Evolutionary conservation across 2,888 invertebrate genomes (phyloP).

Genomic region (Crossocerus cetratus): DNA sequence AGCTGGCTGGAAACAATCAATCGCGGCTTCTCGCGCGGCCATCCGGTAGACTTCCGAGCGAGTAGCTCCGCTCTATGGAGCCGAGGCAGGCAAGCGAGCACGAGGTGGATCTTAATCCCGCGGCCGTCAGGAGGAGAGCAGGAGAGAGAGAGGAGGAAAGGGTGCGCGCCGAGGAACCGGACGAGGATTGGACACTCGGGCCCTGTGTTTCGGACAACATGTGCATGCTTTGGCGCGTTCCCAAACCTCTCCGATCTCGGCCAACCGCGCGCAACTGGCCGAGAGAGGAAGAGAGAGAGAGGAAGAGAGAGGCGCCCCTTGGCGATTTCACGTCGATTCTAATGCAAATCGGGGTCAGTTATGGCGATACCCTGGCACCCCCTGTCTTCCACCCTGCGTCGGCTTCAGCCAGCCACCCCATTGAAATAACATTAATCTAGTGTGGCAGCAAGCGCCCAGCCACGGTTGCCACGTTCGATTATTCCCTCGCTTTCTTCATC

Average conservation of each 20-base stretch:
- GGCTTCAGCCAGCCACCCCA: slow-evolving; percentile 31
- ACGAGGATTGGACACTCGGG: slow-evolving; percentile 30
- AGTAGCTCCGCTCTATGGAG: slow-evolving; percentile 52
- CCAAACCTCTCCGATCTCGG: slow-evolving; percentile 44
- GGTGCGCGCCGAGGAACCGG: slow-evolving; percentile 47
- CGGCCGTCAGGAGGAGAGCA: background rate
- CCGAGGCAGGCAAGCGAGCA: slow-evolving; percentile 21
- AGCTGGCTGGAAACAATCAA: slow-evolving; percentile 38
- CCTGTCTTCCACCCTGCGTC: no score
- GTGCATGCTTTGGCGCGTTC: slow-evolving; percentile 65
- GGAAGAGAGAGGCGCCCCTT: slow-evolving; percentile 24
- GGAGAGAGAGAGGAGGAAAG: slow-evolving; percentile 1
- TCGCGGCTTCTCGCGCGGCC: no score
- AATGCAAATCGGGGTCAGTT: slow-evolving; percentile 71
- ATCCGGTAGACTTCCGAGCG: slow-evolving; percentile 47
- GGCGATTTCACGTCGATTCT: slow-evolving; percentile 63
- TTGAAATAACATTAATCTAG: slow-evolving; percentile 72
- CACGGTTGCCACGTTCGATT: slow-evolving; percentile 65
- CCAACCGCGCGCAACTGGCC: background rate
- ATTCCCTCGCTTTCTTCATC: slow-evolving; percentile 30
- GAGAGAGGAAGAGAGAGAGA: no score
- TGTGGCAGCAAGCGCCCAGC: slow-evolving; percentile 63
- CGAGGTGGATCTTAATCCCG: slow-evolving; percentile 53
- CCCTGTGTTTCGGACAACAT: slow-evolving; percentile 57
- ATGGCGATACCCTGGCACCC: slow-evolving; percentile 50